A percentile compares a stretch with the other conserved stretches of the same genome.
These are phyloP conservation scores for Acanthoscelides obtectus DNA, from an alignment of 2,888 invertebrate species.

Conservation along the genomic window DNA sequence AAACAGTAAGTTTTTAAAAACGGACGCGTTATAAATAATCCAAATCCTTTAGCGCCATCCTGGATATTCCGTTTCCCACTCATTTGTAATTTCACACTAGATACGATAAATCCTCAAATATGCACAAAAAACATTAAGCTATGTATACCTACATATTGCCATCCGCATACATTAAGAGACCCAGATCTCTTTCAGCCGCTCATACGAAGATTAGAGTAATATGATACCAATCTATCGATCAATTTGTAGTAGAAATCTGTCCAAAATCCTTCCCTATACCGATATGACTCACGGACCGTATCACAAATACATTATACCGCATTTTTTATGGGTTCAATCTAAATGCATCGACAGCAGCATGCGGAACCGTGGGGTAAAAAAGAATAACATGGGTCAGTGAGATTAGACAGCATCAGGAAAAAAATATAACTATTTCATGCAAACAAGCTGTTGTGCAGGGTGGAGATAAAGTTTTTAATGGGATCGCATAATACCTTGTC, in stretches of 20 bases:
- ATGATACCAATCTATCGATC: not conserved
- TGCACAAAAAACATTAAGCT: too few relatives aligned
- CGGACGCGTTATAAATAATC: too few relatives aligned
- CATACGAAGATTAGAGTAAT: not conserved
- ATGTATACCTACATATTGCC: too few relatives aligned
- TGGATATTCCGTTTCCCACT: too few relatives aligned
- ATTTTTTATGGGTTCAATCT: not conserved
- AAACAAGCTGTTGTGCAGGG: too few relatives aligned
- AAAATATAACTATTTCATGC: too few relatives aligned
- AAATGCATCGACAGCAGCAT: not conserved
- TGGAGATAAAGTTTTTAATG: too few relatives aligned
- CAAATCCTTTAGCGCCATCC: too few relatives aligned
- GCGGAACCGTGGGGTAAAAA: not conserved
- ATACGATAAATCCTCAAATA: too few relatives aligned
- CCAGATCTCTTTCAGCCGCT: not conserved
- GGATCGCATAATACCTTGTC: too few relatives aligned
- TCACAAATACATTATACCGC: not conserved
- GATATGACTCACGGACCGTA: not conserved
- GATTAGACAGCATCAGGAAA: not conserved
- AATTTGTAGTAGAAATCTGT: not conserved
- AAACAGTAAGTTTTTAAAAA: too few relatives aligned
- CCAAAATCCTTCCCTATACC: not conserved
- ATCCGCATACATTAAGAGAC: not conserved
- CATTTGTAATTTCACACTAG: too few relatives aligned
- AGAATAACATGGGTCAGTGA: not conserved